phyloP scores from a whole-genome alignment of 2,888 invertebrate genomes.

The Monoplex corrugatus region DNA sequence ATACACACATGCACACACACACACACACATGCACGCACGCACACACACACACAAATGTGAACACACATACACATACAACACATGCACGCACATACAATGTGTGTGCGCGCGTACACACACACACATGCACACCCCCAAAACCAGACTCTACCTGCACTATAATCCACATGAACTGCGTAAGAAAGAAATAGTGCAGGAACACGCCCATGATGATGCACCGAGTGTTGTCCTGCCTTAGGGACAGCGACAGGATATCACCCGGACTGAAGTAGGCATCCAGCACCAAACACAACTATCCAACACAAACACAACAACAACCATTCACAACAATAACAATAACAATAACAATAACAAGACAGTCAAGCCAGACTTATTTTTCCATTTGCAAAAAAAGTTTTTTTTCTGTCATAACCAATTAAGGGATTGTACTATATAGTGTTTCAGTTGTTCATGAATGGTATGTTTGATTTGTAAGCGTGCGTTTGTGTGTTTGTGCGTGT shows the following conservation, averaged over 20 bases:
- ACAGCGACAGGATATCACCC: slow-evolving; percentile 70
- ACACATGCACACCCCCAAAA: not conserved
- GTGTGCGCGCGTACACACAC: not conserved
- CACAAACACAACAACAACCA: not conserved
- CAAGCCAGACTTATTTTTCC: too few species aligned
- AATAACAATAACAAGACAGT: not conserved
- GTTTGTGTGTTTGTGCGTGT: too few species aligned
- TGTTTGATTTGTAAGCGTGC: too few species aligned
- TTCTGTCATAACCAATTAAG: too few species aligned
- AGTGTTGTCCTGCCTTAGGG: slow-evolving; percentile 70
- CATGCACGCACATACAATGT: not conserved
- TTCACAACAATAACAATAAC: not conserved
- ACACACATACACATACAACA: slow-evolving; percentile 2
- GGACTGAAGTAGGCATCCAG: slow-evolving; percentile 78
- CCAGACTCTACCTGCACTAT: slow-evolving; percentile 72
- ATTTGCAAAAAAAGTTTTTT: too few species aligned
- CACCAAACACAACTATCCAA: slow-evolving; percentile 75
- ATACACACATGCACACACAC: not conserved
- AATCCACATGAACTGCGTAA: slow-evolving; percentile 80
- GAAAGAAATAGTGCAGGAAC: slow-evolving; percentile 79
- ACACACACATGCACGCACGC: not conserved
- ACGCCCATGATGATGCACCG: slow-evolving; percentile 79
- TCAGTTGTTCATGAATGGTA: too few species aligned
- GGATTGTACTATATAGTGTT: too few species aligned
- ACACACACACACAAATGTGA: slow-evolving; percentile 24